Evolutionary conservation across 1,140 invertebrate species (phyloP).

Genomic region (Brachystomella parvula): DNA sequence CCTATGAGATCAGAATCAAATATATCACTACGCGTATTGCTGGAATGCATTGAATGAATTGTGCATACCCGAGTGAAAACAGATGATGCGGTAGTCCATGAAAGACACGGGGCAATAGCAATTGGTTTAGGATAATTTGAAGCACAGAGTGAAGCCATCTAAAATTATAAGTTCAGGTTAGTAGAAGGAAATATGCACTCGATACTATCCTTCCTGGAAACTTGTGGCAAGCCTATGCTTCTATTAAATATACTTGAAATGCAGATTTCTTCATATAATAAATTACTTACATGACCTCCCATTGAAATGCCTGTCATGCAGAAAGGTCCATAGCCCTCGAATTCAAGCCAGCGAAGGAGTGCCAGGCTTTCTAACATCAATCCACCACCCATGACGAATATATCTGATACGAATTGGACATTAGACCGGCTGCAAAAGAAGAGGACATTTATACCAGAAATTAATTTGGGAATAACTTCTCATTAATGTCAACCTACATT

Average conservation of each 20-base stretch:
- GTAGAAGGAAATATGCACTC: not conserved
- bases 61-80: constrained; percentile 79
- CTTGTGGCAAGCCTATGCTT: too few species aligned
- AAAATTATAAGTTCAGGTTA: constrained; percentile 34
- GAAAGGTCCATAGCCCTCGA: constrained; percentile 76
- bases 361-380: constrained; percentile 87
- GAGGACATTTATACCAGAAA: constrained; percentile 24
- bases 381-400: constrained; percentile 98
- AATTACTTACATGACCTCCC: constrained; percentile 68
- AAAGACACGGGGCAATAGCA: constrained; percentile 85
- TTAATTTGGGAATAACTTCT: constrained; percentile 40
- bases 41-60: constrained; percentile 8
- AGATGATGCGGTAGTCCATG: constrained; percentile 91
- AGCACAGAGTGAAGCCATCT: constrained; percentile 96
- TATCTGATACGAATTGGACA: constrained; percentile 90
- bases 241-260: not conserved
- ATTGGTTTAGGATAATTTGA: constrained; percentile 90
- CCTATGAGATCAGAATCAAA: constrained; percentile 50
- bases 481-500: constrained; percentile 52
- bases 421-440: constrained; percentile 66
- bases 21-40: constrained; percentile 25
- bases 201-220: not conserved
- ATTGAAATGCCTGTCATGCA: constrained; percentile 97
- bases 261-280: not conserved
- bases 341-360: constrained; percentile 86